Conservation (phyloP, 2,888 invertebrate species). For the Penaeus monodon region DNA sequence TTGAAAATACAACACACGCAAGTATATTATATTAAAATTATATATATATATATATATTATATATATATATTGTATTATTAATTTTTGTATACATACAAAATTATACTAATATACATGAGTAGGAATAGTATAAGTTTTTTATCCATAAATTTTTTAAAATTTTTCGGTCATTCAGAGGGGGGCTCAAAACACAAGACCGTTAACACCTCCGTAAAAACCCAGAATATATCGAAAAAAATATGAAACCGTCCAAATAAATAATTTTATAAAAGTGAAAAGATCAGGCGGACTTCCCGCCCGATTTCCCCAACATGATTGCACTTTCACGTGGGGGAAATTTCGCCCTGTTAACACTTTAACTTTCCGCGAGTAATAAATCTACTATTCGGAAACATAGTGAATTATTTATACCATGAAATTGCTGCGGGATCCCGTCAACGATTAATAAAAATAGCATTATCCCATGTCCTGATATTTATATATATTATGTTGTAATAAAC, state of each 20-base stretch:
- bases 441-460: no score
- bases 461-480: no score
- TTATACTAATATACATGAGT: conserved; percentile 10
- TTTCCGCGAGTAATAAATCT: no score
- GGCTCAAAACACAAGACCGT: no score
- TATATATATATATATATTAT: no score
- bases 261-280: conserved; percentile 20
- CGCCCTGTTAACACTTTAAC: no score
- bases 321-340: conserved; percentile 25
- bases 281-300: conserved; percentile 24
- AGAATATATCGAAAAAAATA: conserved; percentile 41
- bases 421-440: no score
- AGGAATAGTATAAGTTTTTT: conserved; percentile 4
- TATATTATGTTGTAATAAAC: no score
- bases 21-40: no score
- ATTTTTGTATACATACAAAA: not conserved
- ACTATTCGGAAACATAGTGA: no score
- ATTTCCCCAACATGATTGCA: conserved; percentile 16
- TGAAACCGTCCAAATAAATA: conserved; percentile 38
- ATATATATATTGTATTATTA: not conserved
- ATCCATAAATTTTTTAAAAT: not conserved
- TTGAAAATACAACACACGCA: no score
- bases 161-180: not conserved
- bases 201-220: conserved; percentile 47
- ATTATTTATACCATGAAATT: no score